Conservation (phyloP, 2,113 vertebrate genomes). For the Vulpes ferrilata region DNA sequence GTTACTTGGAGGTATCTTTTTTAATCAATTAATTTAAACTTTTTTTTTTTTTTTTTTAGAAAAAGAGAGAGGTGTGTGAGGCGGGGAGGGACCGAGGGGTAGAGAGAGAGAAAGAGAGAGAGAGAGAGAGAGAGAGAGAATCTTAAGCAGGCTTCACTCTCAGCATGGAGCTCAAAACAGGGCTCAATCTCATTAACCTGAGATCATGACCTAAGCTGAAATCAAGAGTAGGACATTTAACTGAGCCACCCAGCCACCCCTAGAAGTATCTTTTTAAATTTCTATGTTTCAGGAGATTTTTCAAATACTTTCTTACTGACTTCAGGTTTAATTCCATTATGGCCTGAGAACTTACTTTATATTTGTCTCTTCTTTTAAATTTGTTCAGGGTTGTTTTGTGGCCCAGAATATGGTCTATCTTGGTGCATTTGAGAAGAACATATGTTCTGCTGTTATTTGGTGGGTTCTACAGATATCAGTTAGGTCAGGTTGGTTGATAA, state of each 20-base stretch:
- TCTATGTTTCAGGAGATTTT: neutral
- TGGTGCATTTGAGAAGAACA: neutral
- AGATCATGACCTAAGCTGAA: neutral
- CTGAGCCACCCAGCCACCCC: neutral
- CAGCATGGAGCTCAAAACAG: neutral
- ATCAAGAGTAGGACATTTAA: neutral
- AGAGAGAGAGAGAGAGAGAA: neutral
- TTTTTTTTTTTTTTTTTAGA: neutral
- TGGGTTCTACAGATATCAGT: neutral
- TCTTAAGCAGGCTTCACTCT: neutral
- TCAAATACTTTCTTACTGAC: neutral
- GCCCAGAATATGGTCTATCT: neutral
- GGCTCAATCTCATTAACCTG: neutral
- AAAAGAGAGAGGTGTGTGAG: neutral
- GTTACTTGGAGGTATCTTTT: neutral
- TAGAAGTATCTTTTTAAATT: neutral
- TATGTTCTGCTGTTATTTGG: neutral
- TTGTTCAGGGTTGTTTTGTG: neutral
- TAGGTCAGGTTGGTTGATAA: neutral
- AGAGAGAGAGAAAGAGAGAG: neutral
- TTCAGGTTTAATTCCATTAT: neutral
- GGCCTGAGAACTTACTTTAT: neutral
- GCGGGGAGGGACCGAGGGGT: neutral
- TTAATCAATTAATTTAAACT: neutral
- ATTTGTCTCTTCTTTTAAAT: neutral